phyloP scores from a whole-genome alignment of 2,113 vertebrate genomes.

The Ia io region DNA sequence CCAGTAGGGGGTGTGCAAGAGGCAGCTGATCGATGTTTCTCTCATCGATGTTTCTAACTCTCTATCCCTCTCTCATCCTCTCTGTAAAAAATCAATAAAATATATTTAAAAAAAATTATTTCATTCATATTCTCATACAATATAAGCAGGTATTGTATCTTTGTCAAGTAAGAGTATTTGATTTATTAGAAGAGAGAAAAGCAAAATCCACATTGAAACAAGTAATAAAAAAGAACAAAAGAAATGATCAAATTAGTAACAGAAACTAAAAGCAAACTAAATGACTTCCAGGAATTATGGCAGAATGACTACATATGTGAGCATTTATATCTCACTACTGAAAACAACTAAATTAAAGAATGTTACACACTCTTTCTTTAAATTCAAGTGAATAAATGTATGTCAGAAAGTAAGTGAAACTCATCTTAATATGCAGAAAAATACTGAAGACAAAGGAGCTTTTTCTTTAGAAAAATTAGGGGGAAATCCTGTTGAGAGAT shows the following conservation, averaged over 20 bases:
- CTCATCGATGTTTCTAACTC: too few relatives aligned
- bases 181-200: neutral
- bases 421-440: neutral
- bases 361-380: neutral
- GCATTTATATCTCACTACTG: neutral
- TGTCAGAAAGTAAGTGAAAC: neutral
- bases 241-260: neutral
- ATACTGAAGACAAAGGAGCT: neutral
- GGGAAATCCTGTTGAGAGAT: neutral
- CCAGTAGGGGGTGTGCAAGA: too few relatives aligned
- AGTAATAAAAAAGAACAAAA: neutral
- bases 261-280: neutral
- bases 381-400: neutral
- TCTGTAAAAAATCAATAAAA: too few relatives aligned
- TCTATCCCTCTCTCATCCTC: too few relatives aligned
- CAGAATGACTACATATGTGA: neutral
- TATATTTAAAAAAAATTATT: too few relatives aligned
- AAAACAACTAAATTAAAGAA: slow-evolving; percentile 9
- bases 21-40: too few relatives aligned
- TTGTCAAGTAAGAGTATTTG: neutral
- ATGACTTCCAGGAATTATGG: neutral
- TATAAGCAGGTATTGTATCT: neutral
- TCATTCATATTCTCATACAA: neutral
- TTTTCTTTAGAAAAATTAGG: neutral
- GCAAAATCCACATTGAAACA: neutral